Evolutionary conservation across 2,113 vertebrate genomes (phyloP), one percentile per base, ranked within the genome.

Genomic region (Irena cyanogastra): DNA sequence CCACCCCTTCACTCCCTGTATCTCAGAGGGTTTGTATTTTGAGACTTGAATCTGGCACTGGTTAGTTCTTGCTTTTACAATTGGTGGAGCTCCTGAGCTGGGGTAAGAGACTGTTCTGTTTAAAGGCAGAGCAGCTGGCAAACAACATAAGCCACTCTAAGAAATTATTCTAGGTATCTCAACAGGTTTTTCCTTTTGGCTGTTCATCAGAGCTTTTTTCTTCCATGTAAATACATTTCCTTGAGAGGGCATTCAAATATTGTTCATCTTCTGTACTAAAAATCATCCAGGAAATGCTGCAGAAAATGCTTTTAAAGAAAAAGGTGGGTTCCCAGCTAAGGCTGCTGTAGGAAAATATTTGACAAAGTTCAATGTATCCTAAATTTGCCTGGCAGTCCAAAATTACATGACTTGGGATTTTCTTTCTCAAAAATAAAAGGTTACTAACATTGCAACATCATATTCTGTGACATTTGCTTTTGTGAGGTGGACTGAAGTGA

Each of bases 61-160:
- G 72, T 97, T 95, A 95, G 31, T 53, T 92, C 50, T 61, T 89
- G 57, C 57, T 93, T 95, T 90, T 72, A 84, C 72, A 93, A 79
- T 11, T 91, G 94, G 83, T 95, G 76, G 69, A 97, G 94, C 53
- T 80, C 72, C 72, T 72, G 83, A 83, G 86, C 20, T 76, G 37
- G 44, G 44, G 60, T 39, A 87, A 49, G 39, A 59, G 78, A 17
- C 33, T 70, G 5, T 77, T 78, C 33, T 70, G 5, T 77, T 78
- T 52, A 77, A 85, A 95, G 45, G 53, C 37, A 90, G 56, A 86
- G 45, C 85, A 96, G 72, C 61, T 84, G 49, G 65, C 72, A 92
- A 90, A 64, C 69, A 90, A 27, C 10, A 60, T 31, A 82, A 84
- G 27, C 23, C n/a, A n/a, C 44, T 80, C 63, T 60, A 70, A 61